Base-by-base conservation (phyloP, 2,797 vertebrate genomes). In the Novumbra hubbsi region DNA sequence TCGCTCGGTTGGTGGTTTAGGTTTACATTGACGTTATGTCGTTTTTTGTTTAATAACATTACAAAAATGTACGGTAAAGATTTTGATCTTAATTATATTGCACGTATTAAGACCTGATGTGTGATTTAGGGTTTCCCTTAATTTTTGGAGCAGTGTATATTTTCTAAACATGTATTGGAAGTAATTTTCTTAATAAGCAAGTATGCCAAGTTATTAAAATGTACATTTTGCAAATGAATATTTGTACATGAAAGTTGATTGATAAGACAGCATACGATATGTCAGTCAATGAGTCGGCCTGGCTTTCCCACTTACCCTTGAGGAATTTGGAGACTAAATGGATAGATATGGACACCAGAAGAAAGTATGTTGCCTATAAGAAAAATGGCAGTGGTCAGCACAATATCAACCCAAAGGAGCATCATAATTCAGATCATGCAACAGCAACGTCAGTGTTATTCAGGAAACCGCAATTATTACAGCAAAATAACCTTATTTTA, bases 291-390 rank as follows among this genome's bases (percentile, higher is more conserved):
- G 30, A 32, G 24, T 24, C 9, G 21, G 21, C 21, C 21, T 24
- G 12, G 55, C 12, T 55, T 68, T 11, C 48, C 28, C 71, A 95
- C 96, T 96, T 89, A 98, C 98, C 88, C 94, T 86, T 90, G 79
- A 89, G 97, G 97, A 92, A 99, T 92, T 79, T 92, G 90, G 0
- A 98, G 91, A 82, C 88, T 95, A 90, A 98, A 99, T 79, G 94
- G 92, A 91, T 95, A 98, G 86, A 95, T 92, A 68, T 99, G 96
- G 81, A 83, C 91, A 91, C 97, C 98, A 73, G 88, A 85, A 83
- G 86, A 91, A 91, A 93, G 87, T 88, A 82, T 76, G 15, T 83
- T 88, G 24, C 92, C 92, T 92, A 81, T 68, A 79, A 82, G 68
- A 48, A 50, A 70, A 76, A 68, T 77, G 9, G 21, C 21, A 14